phyloP scores from a whole-genome alignment of 2,113 vertebrate genomes.

The Sialia sialis region DNA sequence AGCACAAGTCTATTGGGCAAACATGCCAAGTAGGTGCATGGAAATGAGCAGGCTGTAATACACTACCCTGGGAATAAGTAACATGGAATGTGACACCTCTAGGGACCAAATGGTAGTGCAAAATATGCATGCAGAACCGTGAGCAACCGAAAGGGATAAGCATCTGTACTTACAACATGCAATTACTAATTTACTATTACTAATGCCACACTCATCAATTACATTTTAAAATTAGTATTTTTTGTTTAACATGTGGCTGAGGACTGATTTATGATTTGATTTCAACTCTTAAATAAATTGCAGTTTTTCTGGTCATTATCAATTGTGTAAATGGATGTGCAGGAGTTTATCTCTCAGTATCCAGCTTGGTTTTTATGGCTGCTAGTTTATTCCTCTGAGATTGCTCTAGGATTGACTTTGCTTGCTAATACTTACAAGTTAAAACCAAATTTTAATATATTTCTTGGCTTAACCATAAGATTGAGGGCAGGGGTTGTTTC shows the following conservation, averaged over 20 bases:
- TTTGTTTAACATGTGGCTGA: neutral
- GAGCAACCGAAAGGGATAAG: neutral
- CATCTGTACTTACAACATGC: neutral
- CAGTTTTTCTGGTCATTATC: slow-evolving; percentile 3
- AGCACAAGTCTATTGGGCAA: neutral
- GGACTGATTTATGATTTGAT: neutral
- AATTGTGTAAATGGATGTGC: neutral
- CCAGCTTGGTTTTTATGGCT: neutral
- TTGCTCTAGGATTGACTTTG: neutral
- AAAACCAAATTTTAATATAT: slow-evolving; percentile 5
- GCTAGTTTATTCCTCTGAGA: neutral
- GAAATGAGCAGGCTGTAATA: neutral
- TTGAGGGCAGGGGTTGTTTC: neutral
- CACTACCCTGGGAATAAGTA: neutral
- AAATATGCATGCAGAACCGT: neutral
- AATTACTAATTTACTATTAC: neutral
- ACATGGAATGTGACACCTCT: neutral
- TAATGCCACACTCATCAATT: neutral
- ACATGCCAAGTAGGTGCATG: neutral
- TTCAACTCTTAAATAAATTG: neutral
- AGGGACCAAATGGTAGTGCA: neutral
- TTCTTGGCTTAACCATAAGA: neutral
- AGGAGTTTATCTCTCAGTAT: neutral
- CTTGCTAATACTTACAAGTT: slow-evolving; percentile 9
- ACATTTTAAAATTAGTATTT: neutral